Conservation (phyloP, 2,888 invertebrate species). For the Tenthredo scrophulariae region DNA sequence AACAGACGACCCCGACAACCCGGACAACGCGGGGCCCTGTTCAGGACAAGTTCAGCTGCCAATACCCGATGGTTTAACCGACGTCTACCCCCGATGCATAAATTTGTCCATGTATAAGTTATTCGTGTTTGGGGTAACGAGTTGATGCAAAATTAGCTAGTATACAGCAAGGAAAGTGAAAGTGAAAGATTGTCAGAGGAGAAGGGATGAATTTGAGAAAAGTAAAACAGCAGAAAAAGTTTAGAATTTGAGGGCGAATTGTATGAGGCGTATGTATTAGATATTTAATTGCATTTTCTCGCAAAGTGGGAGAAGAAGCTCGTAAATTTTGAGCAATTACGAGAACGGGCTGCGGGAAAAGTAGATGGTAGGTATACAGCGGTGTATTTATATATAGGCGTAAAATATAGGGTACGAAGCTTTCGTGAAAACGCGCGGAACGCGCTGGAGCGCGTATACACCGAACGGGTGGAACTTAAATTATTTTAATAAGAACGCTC, state of each 20-base stretch:
- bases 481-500: slow-evolving; percentile 73
- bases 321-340: slow-evolving; percentile 50
- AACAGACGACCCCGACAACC: slow-evolving; percentile 71
- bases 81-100: slow-evolving; percentile 22
- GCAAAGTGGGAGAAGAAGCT: slow-evolving; percentile 18
- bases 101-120: slow-evolving; percentile 26
- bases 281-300: slow-evolving; percentile 47
- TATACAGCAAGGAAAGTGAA: not conserved
- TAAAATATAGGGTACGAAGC: slow-evolving; percentile 34
- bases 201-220: not conserved
- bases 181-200: not conserved
- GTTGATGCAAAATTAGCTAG: slow-evolving; percentile 8
- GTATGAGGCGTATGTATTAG: slow-evolving; percentile 15
- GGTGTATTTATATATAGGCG: slow-evolving; percentile 43
- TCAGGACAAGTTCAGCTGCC: slow-evolving; percentile 69
- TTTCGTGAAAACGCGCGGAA: slow-evolving; percentile 29
- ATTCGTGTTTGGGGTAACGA: not conserved
- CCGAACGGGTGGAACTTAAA: slow-evolving; percentile 61
- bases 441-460: not conserved
- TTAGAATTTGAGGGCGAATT: not conserved
- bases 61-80: slow-evolving; percentile 64
- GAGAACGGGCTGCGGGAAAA: slow-evolving; percentile 39
- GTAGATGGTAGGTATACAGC: slow-evolving; percentile 43
- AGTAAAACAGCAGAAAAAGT: not conserved
- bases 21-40: slow-evolving; percentile 59